Conservation (phyloP, 2,797 vertebrate species). For the Syngnathus rostellatus region DNA sequence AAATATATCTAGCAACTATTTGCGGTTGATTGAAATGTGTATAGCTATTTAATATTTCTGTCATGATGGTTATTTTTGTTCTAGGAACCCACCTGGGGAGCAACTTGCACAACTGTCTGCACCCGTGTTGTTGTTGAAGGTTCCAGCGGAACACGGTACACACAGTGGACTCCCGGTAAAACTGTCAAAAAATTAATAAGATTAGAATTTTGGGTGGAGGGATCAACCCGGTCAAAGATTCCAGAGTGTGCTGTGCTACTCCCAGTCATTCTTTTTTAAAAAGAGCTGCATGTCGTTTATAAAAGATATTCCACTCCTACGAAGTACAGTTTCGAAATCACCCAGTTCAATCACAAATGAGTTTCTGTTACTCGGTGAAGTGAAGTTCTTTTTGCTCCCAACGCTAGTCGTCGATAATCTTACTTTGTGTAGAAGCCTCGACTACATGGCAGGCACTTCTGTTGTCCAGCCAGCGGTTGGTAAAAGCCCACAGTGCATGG, state of each 20-base stretch:
- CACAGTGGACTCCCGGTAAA: constrained; percentile 67
- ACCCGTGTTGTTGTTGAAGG: constrained; percentile 66
- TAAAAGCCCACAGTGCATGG: constrained; percentile 70
- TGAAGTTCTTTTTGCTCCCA: too few species aligned
- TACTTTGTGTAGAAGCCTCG: constrained; percentile 76
- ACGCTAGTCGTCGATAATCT: constrained; percentile 14
- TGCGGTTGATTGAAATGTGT: too few species aligned
- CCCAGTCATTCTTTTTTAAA: too few species aligned
- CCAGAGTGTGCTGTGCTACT: too few species aligned
- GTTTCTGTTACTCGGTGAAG: too few species aligned
- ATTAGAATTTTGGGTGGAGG: too few species aligned
- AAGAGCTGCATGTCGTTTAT: too few species aligned
- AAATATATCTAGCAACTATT: background rate
- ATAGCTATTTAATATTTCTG: too few species aligned
- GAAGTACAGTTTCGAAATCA: too few species aligned
- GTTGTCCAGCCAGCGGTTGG: constrained; percentile 71
- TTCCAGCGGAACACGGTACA: constrained; percentile 69
- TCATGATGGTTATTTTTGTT: background rate
- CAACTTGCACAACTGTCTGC: constrained; percentile 69
- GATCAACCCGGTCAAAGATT: too few species aligned
- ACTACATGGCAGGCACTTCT: constrained; percentile 69
- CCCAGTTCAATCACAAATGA: too few species aligned
- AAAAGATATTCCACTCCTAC: too few species aligned
- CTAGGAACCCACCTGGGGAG: constrained; percentile 73
- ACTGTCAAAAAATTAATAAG: constrained; percentile 43